Conservation (phyloP, 2,113 vertebrate genomes). For the Gymnorhina tibicen region DNA sequence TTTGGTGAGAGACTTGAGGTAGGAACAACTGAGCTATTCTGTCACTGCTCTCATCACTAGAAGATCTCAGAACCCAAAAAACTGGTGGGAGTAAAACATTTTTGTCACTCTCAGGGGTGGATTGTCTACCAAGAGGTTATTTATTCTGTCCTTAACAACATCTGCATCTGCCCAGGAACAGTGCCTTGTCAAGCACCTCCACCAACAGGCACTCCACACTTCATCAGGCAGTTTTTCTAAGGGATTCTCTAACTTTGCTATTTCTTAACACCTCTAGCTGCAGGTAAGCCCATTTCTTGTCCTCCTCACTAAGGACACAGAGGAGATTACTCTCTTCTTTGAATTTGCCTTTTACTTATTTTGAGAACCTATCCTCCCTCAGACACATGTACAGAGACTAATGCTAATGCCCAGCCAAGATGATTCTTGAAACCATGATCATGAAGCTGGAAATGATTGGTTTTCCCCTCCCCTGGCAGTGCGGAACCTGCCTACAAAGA, state of each 20-base stretch:
- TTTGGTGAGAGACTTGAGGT: not conserved
- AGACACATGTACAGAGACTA: not conserved
- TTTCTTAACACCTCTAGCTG: not conserved
- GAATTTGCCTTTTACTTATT: not conserved
- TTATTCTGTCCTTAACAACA: not conserved
- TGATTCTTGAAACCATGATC: not conserved
- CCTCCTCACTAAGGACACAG: not conserved
- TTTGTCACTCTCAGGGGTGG: not conserved
- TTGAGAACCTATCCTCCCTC: not conserved
- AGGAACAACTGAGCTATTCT: not conserved
- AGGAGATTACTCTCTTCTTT: not conserved
- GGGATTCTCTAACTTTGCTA: not conserved
- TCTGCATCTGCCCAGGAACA: not conserved
- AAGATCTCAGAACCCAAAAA: not conserved
- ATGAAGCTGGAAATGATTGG: not conserved
- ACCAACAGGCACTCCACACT: not conserved
- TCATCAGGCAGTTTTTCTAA: not conserved
- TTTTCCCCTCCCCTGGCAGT: not conserved
- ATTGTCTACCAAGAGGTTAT: not conserved
- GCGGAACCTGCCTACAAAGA: not conserved
- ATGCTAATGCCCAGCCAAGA: not conserved
- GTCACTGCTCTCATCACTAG: not conserved
- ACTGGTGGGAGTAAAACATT: fast-evolving
- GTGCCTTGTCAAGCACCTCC: not conserved
- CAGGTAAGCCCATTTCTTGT: not conserved